Percentiles rank a stretch among this genome's conserved stretches.
These are phyloP conservation scores for Spodoptera exigua DNA, from an alignment of 2,888 invertebrate genomes.

Conservation along the genomic window DNA sequence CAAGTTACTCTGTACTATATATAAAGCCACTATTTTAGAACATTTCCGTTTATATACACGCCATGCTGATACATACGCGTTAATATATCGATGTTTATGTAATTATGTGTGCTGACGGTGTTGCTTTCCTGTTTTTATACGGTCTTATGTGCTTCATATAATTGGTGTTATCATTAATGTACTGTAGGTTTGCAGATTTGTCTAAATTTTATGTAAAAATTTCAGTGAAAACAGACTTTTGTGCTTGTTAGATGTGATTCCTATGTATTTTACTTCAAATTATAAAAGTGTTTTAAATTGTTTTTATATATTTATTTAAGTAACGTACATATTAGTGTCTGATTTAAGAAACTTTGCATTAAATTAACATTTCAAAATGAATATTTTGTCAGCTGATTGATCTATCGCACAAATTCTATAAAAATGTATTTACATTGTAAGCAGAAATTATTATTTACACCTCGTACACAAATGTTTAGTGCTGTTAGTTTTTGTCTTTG, in stretches of 20 bases:
- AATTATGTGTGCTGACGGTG: slow-evolving; percentile 62
- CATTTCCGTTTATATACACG: slow-evolving; percentile 57
- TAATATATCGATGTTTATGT: slow-evolving; percentile 55
- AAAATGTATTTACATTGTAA: not conserved
- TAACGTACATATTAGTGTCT: too few relatives aligned
- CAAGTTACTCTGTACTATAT: slow-evolving; percentile 72
- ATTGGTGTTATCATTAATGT: slow-evolving; percentile 9
- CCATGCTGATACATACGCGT: slow-evolving; percentile 41
- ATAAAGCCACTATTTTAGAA: slow-evolving; percentile 64
- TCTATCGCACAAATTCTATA: slow-evolving; percentile 8
- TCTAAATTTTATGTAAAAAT: slow-evolving; percentile 21
- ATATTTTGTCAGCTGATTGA: not conserved
- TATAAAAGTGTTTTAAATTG: too few relatives aligned
- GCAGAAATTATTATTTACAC: slow-evolving; percentile 12
- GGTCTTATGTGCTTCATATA: slow-evolving; percentile 38
- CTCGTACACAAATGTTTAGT: slow-evolving; percentile 15
- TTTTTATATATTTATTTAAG: too few relatives aligned
- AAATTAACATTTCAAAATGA: not conserved
- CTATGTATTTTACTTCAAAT: too few relatives aligned
- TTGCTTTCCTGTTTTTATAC: slow-evolving; percentile 69
- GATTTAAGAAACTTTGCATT: slow-evolving; percentile 3
- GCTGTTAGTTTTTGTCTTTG: slow-evolving; percentile 58
- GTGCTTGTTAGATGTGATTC: too few relatives aligned
- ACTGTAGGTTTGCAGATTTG: slow-evolving; percentile 24
- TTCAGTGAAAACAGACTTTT: not conserved